These are phyloP conservation scores for Cavia porcellus DNA, from an alignment of 2,113 vertebrate species.

Conservation along the genomic window DNA sequence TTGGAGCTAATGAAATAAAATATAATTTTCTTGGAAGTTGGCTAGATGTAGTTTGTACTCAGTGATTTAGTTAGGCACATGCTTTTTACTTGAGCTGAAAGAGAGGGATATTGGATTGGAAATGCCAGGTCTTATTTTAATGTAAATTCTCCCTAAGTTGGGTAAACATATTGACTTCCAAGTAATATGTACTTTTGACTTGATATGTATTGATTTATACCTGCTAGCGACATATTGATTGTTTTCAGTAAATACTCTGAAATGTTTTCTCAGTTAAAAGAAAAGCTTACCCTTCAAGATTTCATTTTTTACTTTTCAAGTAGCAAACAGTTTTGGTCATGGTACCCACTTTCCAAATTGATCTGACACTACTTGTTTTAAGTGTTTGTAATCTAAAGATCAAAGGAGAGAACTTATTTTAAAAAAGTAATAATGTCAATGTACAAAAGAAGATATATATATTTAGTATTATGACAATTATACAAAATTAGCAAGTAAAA, in stretches of 20 bases:
- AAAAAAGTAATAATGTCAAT: background rate
- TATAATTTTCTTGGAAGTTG: constrained; percentile 29
- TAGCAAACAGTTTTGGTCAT: background rate
- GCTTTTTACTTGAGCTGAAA: constrained; percentile 25
- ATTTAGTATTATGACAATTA: background rate
- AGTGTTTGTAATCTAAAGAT: constrained; percentile 12
- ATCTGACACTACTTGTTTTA: constrained; percentile 10
- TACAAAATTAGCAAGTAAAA: background rate
- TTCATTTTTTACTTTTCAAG: background rate
- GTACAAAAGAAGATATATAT: background rate
- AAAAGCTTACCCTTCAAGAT: constrained; percentile 56
- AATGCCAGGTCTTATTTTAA: constrained; percentile 53
- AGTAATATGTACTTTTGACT: constrained; percentile 66
- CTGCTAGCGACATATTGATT: constrained; percentile 71
- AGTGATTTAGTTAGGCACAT: background rate
- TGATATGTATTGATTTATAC: constrained; percentile 67
- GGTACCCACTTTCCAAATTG: background rate
- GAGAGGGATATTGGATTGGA: background rate
- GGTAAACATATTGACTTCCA: constrained; percentile 61
- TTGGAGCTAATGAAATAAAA: background rate
- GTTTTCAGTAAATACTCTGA: constrained; percentile 67
- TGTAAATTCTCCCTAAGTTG: constrained; percentile 70
- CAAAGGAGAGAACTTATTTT: background rate
- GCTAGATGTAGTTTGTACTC: background rate
- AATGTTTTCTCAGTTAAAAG: constrained; percentile 64